These are phyloP conservation scores for Creontiades dilutus DNA, from an alignment of 2,888 invertebrate genomes.

Conservation along the genomic window DNA sequence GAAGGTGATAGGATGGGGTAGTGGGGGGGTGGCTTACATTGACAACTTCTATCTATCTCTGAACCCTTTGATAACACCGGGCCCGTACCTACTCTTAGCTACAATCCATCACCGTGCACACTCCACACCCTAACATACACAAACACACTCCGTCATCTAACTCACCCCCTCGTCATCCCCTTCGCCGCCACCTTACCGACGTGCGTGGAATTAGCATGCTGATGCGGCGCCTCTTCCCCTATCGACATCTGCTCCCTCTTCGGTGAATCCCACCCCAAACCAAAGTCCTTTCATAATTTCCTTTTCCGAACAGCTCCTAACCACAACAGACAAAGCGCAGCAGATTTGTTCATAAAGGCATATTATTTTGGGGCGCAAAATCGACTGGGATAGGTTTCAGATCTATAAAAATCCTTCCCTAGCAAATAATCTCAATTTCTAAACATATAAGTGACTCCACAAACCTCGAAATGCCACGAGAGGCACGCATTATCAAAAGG, in stretches of 20 bases:
- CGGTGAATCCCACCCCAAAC: not conserved
- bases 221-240: constrained; percentile 50
- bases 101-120: constrained; percentile 58
- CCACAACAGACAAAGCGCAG: no score
- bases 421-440: no score
- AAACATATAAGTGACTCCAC: no score
- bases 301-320: no score
- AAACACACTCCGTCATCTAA: constrained; percentile 33
- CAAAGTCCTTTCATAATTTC: not conserved
- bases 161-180: not conserved
- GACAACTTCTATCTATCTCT: constrained; percentile 75
- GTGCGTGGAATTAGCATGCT: constrained; percentile 52
- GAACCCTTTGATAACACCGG: constrained; percentile 73
- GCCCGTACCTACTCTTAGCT: constrained; percentile 58
- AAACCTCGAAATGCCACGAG: no score
- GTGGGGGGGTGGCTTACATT: constrained; percentile 72
- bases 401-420: no score
- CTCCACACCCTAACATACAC: constrained; percentile 6
- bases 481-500: no score
- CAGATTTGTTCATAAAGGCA: no score
- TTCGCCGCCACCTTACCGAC: not conserved
- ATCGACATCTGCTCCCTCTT: not conserved
- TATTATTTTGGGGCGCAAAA: no score
- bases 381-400: no score
- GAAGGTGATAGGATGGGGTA: constrained; percentile 12